phyloP scores from a whole-genome alignment of 2,113 vertebrate genomes.

The Coptodon bakossiorum region DNA sequence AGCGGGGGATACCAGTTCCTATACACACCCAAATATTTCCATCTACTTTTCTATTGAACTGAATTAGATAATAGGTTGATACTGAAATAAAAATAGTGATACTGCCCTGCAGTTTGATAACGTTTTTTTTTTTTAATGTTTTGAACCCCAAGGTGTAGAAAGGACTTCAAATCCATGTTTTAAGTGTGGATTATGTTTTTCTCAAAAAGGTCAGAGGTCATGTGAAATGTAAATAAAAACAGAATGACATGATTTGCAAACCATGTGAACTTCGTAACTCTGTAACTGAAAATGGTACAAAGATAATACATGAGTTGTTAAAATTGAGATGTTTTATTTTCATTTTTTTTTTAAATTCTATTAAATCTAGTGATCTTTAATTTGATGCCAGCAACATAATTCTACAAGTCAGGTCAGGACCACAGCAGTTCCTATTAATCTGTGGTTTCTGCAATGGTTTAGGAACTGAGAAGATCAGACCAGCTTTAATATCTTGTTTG shows the following conservation, averaged over 20 bases:
- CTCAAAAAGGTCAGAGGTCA: background rate
- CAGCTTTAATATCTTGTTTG: background rate
- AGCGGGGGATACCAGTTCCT: background rate
- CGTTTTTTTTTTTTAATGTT: rapidly evolving
- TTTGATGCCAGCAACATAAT: background rate
- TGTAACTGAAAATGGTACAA: background rate
- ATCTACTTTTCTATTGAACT: background rate
- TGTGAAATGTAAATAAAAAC: background rate
- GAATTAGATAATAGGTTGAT: background rate
- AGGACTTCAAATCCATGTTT: background rate
- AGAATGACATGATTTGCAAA: background rate
- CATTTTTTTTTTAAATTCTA: background rate
- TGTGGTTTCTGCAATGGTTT: background rate
- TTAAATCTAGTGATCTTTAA: background rate
- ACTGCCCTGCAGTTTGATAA: background rate
- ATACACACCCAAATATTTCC: background rate
- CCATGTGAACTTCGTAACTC: background rate
- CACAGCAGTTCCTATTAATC: background rate
- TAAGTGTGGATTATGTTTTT: background rate
- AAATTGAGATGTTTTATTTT: background rate
- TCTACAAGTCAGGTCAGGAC: background rate
- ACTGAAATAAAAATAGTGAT: background rate
- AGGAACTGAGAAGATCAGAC: background rate
- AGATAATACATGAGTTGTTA: background rate
- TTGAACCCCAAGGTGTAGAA: background rate